Evolutionary conservation across 2,113 vertebrate species (phyloP).

Genomic region (Melospiza melodia): DNA sequence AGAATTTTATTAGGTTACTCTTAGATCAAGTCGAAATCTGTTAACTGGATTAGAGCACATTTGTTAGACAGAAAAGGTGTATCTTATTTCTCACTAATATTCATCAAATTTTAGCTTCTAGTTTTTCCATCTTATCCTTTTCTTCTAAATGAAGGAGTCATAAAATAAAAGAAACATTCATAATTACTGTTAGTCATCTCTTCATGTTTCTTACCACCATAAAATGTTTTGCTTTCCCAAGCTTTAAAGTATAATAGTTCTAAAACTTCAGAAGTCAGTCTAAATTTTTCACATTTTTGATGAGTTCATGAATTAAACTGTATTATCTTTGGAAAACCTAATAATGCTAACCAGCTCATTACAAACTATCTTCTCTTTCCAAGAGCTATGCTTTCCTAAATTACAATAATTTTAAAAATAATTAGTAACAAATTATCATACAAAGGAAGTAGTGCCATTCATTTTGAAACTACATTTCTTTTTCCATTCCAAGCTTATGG

Average conservation of each 20-base stretch:
- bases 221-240: neutral
- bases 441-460: neutral
- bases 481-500: neutral
- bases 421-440: neutral
- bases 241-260: neutral
- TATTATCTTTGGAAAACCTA: conserved; percentile 7
- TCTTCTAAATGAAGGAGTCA: neutral
- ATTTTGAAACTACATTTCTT: neutral
- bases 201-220: neutral
- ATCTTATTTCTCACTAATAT: neutral
- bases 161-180: neutral
- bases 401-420: neutral
- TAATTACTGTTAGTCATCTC: neutral
- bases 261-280: neutral
- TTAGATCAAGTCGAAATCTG: neutral
- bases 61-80: neutral
- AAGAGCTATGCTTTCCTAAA: neutral
- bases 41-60: neutral
- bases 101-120: neutral
- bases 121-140: neutral
- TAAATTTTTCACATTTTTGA: neutral
- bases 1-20: neutral
- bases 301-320: conserved; percentile 38
- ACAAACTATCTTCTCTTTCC: neutral
- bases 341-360: neutral